Evolutionary conservation across 1,140 invertebrate species (phyloP).

Genomic region (Ips nitidus): DNA sequence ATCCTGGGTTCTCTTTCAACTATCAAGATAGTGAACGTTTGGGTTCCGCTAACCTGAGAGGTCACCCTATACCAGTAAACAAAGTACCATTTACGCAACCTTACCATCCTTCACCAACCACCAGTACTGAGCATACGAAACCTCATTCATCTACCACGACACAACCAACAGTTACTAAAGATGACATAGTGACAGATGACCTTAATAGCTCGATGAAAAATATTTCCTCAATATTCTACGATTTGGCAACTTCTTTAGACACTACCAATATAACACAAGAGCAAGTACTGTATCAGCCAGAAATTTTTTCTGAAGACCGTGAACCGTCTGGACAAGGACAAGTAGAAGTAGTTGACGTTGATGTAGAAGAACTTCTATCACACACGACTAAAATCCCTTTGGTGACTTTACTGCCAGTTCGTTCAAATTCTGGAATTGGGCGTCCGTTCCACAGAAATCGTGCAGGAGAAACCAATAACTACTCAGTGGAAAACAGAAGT

Average conservation of each 20-base stretch:
- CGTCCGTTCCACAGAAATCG: constrained; percentile 58
- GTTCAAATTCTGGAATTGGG: constrained; percentile 62
- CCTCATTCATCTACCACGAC: constrained; percentile 6
- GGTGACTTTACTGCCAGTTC: constrained; percentile 63
- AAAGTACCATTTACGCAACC: constrained; percentile 60
- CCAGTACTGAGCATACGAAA: constrained; percentile 33
- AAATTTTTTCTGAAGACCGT: constrained; percentile 16
- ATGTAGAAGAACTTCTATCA: constrained; percentile 46
- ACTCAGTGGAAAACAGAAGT: constrained; percentile 46
- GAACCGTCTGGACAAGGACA: constrained; percentile 46
- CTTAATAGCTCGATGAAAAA: constrained; percentile 33
- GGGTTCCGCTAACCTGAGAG: constrained; percentile 56
- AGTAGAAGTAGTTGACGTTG: constrained; percentile 50
- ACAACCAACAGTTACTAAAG: too few species aligned
- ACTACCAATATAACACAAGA: constrained; percentile 53
- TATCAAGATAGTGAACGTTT: constrained; percentile 57
- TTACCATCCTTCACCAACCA: constrained; percentile 47
- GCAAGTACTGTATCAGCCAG: constrained; percentile 44
- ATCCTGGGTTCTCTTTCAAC: constrained; percentile 59
- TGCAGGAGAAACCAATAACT: constrained; percentile 44
- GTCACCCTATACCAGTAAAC: constrained; percentile 68
- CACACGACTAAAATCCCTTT: constrained; percentile 56
- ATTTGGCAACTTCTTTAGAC: constrained; percentile 50
- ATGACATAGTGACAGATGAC: too few species aligned
- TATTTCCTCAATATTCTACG: constrained; percentile 43